A percentile compares a stretch with the other conserved stretches of the same genome.
Conservation (phyloP, 2,113 vertebrate genomes). For the Chloropsis hardwickii region DNA sequence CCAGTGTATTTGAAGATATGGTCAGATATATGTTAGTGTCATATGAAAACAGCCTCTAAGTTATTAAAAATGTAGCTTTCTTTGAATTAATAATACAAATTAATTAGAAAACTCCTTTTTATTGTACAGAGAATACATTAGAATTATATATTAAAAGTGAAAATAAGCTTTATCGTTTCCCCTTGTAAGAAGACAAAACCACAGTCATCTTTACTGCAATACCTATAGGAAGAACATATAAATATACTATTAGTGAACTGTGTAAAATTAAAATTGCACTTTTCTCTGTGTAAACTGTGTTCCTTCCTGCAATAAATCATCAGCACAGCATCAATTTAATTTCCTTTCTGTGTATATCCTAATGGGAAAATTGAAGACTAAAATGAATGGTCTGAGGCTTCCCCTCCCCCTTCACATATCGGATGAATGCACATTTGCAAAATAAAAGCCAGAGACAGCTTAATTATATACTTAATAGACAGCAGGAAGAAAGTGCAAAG, state of each 20-base stretch:
- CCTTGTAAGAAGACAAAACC: neutral
- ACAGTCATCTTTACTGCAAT: neutral
- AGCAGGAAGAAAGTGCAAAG: neutral
- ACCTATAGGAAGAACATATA: constrained; percentile 31
- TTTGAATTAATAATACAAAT: neutral
- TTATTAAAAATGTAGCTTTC: neutral
- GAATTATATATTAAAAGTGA: neutral
- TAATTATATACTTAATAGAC: neutral
- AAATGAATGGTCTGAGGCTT: neutral
- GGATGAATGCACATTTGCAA: constrained; percentile 20
- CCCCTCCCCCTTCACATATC: neutral
- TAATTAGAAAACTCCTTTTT: neutral
- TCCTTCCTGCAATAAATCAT: constrained; percentile 56
- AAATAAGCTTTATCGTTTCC: neutral
- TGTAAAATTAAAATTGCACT: constrained; percentile 59
- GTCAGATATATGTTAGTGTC: neutral
- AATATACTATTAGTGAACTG: constrained; percentile 38
- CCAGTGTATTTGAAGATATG: neutral
- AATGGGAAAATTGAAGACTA: constrained; percentile 40
- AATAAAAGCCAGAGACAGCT: neutral
- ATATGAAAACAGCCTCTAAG: neutral
- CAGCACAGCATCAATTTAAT: constrained; percentile 23
- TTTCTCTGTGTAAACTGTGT: constrained; percentile 29
- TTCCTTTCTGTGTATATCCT: constrained; percentile 30
- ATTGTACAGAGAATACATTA: neutral